Base-by-base conservation (phyloP, 1,140 invertebrate genomes). In the Trichoplusia ni region DNA sequence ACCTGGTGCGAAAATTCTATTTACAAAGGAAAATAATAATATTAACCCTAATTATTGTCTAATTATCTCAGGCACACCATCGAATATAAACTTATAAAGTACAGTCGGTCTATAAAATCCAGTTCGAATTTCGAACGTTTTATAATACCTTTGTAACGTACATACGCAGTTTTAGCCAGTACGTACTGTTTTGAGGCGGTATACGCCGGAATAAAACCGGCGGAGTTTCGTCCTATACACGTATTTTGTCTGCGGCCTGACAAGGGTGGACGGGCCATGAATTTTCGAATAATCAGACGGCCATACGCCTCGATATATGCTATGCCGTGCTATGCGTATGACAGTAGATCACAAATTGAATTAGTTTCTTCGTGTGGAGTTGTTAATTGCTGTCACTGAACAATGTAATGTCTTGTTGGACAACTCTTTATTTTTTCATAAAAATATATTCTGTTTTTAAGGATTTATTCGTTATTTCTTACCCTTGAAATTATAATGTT, bases 251-350 rank as follows among this genome's bases (percentile, higher is more conserved):
- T 79, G 79, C 69, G 73, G 71, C 56, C 73, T 67, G 76, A 76
- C 78, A 74, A 73, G 73, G 79, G 79, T 76, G 71, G 81, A 79
- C 79, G 71, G 71, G 61, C 70, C 79, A 82, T 83, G 82, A 79
- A 86, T 84, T 86, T 84, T 84, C 74, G 70, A 83, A 81, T 82
- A 83, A 85, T 84, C 79, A 78, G 79, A 75, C 79, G 67, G 4
- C 25, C 27, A 35, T 70, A 71, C 69, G 69, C 65, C 58, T 70
- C 61, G 27, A n/a, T 18, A 53, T 49, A 56, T 35, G 8, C 62
- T 9, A n/a, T 38, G 37, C 35, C 25, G 21, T 38, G 18, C 25
- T 7, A n/a, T 21, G 7, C 5, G 38, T 1, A 8, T 54, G 33
- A 23, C 16, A 0, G 18, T 3, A 21, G 19, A 25, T 33, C 37